Base-by-base conservation (phyloP, 2,888 invertebrate species). In the Lycocerus yunnanus region DNA sequence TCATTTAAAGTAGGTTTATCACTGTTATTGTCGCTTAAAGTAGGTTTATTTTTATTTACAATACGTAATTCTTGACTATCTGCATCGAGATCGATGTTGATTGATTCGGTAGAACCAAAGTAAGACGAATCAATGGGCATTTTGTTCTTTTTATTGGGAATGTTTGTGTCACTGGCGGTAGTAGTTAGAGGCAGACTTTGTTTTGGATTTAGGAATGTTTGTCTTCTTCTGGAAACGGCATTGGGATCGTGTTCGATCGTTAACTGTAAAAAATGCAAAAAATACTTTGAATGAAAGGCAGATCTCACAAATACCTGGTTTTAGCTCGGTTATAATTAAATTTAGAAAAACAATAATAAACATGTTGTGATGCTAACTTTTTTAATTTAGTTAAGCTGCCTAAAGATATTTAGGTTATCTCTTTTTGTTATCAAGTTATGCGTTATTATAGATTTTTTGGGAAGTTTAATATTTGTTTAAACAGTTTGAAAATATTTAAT, bases 231-330 rank as follows among this genome's bases (percentile, higher is more conserved):
- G 78, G 90, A 89, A 66, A 93, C 88, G 58, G 93, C 91, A 79
- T 94, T 93, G 10, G 97, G 95, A 85, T 95, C 95, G 84, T 96
- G 95, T 86, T 97, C 97, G 82, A 97, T 94, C 3, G 96, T 97
- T 77, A 97, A 87, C 92, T 95, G 88, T 61, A 85, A 85, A 75
- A 68, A 11, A 18, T 8, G 14, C 58, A 18, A 70, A 27, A 43
- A 13, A 27, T 27, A 27, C 13, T 27, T 11, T 9, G 21, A 21
- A 21, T 9, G 0, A 2, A 21, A 21, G 9, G 21, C 21, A 9
- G 8, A 21, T 21, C 9, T 21, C 27, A 27, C 13, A 13, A 27
- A 11, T 27, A 24, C 11, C 24, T 24, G 3, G 24, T 1, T 11
- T 0, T 11, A 27, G 11, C 3, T 27, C 24, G 13, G 13, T 27